Base-by-base conservation (phyloP, 2,888 invertebrate species). In the Dasypogon diadema region DNA sequence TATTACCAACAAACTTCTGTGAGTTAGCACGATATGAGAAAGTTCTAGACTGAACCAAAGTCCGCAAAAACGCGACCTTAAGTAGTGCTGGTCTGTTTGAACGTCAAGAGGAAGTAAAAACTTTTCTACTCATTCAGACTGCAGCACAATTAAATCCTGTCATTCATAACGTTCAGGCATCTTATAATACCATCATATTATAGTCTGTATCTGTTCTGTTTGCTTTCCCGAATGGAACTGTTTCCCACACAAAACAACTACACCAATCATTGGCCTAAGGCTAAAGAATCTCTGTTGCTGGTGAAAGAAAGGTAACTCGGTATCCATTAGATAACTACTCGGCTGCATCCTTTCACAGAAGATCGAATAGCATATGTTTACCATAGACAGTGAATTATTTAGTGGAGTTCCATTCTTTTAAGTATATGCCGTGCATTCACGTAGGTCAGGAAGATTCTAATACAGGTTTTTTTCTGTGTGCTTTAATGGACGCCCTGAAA, bases 1-100 rank as follows among this genome's bases (percentile, higher is more conserved):
- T n/a, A n/a, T n/a, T n/a, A n/a, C n/a, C n/a, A n/a, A n/a, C 34
- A 10, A 30, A 60, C 60, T 60, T 34, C 37, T 16, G 60, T 34
- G 16, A 1, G 60, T 37, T 21, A 16, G 21, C 21, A 60, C 60
- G 22, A 16, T 6, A 26, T 46, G 46, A 22, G 48, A 48, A 22
- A 65, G 21, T 65, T 65, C 22, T 24, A 42, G 65, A 65, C 65
- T 65, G 48, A 65, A 37, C 14, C 65, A 22, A 21, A 22, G 22
- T 46, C 24, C 14, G 46, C n/a, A 8, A 4, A 42, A 22, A 14
- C 48, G 24, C 65, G 46, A 65, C 65, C 65, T 65, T 65, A 65
- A 65, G 65, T 65, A 65, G 65, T 65, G 65, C 21, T 46, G 65
- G 24, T 46, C 65, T 65, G 65, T 65, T 65, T 65, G 65, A 65